Conservation (phyloP, 1,140 invertebrate genomes). For the Dendrolimus kikuchii region DNA sequence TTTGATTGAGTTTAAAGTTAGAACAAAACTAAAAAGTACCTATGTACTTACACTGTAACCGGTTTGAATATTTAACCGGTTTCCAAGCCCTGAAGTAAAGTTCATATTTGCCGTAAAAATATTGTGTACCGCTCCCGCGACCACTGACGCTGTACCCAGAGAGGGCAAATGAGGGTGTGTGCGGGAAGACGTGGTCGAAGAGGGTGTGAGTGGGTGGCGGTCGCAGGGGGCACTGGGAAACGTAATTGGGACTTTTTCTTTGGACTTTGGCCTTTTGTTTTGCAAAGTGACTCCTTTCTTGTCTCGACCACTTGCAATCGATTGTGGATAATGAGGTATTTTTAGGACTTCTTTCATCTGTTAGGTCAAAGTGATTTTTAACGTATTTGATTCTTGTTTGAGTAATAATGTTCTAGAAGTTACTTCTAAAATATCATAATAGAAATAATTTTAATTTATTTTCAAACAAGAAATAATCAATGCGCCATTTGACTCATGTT, state of each 20-base stretch:
- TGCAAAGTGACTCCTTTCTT: conserved; percentile 64
- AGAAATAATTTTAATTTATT: too few species aligned
- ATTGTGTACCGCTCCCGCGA: conserved; percentile 19
- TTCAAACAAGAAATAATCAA: too few species aligned
- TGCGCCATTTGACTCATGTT: too few species aligned
- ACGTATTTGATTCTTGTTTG: too few species aligned
- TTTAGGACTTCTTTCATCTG: background rate
- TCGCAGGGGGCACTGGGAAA: conserved; percentile 23
- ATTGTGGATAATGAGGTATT: conserved; percentile 30
- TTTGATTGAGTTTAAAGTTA: too few species aligned
- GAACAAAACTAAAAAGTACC: too few species aligned
- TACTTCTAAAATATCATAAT: too few species aligned
- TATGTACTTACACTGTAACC: too few species aligned
- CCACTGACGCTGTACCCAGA: conserved; percentile 21
- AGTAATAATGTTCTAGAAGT: too few species aligned
- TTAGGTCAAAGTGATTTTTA: too few species aligned
- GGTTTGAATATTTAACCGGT: too few species aligned
- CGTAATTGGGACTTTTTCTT: conserved; percentile 70
- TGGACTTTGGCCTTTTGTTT: conserved; percentile 63
- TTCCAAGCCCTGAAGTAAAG: too few species aligned
- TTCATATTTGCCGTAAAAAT: background rate
- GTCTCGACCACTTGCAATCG: conserved; percentile 39
- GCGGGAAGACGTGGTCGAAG: conserved; percentile 6
- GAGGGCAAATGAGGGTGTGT: conserved; percentile 7
- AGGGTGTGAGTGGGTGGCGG: conserved; percentile 8